A percentile compares a stretch with the other conserved stretches of the same genome.
Evolutionary conservation across 1,140 invertebrate genomes (phyloP).

Genomic region (Chelonus insularis): DNA sequence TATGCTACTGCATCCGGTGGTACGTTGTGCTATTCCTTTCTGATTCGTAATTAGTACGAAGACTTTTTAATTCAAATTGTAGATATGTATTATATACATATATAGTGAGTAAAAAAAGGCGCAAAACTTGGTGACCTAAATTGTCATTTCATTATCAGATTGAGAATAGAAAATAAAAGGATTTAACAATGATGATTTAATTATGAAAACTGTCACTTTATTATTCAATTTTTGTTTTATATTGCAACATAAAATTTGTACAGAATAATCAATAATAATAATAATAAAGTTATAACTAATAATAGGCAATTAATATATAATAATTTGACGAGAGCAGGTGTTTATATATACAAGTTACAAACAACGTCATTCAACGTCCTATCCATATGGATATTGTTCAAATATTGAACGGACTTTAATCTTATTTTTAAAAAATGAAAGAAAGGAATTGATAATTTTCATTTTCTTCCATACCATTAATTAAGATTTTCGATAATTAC

Average conservation of each 20-base stretch:
- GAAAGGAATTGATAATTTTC: not conserved
- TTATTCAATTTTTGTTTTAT: conserved; percentile 50
- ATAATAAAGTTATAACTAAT: conserved; percentile 26
- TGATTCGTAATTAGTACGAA: conserved; percentile 23
- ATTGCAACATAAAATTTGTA: conserved; percentile 62
- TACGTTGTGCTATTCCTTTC: conserved; percentile 16
- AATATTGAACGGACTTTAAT: conserved; percentile 46
- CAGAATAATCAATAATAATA: conserved; percentile 49
- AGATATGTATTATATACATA: not conserved
- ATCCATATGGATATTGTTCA: conserved; percentile 38
- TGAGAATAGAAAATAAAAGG: not conserved
- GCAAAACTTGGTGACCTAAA: no score
- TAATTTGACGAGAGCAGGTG: conserved; percentile 39
- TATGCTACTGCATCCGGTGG: conserved; percentile 25
- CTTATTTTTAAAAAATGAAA: conserved; percentile 5
- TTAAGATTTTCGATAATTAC: not conserved
- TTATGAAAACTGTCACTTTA: conserved; percentile 50
- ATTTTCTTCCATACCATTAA: not conserved
- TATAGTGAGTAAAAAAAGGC: no score
- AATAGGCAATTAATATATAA: conserved; percentile 42
- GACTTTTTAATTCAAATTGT: conserved; percentile 7
- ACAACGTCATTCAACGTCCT: conserved; percentile 38
- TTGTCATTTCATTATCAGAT: not conserved
- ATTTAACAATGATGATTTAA: conserved; percentile 12
- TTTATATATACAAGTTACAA: conserved; percentile 41